Evolutionary conservation across 2,797 vertebrate species (phyloP), one percentile per base, ranked within the genome.

Genomic region (Austrolebias charrua): DNA sequence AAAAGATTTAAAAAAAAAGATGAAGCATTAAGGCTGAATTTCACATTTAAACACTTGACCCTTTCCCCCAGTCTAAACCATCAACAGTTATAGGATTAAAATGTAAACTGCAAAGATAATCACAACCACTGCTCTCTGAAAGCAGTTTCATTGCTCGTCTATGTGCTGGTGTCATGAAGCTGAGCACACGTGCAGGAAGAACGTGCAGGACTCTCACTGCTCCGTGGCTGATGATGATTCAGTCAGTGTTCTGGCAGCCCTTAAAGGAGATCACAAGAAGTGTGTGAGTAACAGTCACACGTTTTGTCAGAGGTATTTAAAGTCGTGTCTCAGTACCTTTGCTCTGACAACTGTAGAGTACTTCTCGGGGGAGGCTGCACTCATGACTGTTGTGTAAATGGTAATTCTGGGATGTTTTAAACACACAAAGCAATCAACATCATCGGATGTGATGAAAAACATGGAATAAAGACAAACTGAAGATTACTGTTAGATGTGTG

Each of bases 321-420:
- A 24, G 24, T 24, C 24, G 24, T 24, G 49, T 1, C 56, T 44
- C 24, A 24, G 48, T 85, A 91, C 89, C 89, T 83, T 12, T 4
- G 69, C 16, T 76, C 90, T 83, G 69, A 94, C 51, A 2, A 78
- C 4, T 33, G 91, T 83, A 1, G 9, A 76, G 71, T 93, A 94
- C 29, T 85, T 83, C n/a, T 86, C 80, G 1, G 92, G 91, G 8
- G 63, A 6, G 15, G 81, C 90, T 29, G 92, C 92, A 47, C 83
- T 91, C 93, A 93, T 94, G 31, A 79, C 52, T n/a, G 92, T 93
- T 3, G 92, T 93, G 63, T 92, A 94, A 55, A 94, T 64, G 0
- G 92, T 93, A 5, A 65, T 69, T 29, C 93, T 94, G 70, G 11
- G 59, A 78, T 28, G 71, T 54, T 54, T 45, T 60, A 0, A 57